These are phyloP conservation scores for Pemphredon lugubris DNA, from an alignment of 2,888 invertebrate species.

Conservation along the genomic window DNA sequence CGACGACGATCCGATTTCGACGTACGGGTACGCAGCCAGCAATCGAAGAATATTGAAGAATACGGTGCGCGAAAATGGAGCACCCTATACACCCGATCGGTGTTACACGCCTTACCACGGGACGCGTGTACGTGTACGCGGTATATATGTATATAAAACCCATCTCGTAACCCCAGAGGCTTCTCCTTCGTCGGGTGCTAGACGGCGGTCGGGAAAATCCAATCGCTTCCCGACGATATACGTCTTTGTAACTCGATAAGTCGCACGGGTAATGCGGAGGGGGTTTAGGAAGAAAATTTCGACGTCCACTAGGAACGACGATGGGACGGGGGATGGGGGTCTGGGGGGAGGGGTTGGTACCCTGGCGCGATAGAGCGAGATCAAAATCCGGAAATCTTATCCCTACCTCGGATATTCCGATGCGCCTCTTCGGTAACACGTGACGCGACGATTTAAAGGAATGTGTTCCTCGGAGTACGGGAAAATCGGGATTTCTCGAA, in stretches of 20 bases:
- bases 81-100: slow-evolving; percentile 20
- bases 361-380: slow-evolving; percentile 38
- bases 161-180: slow-evolving; percentile 57
- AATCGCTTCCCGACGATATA: slow-evolving; percentile 71
- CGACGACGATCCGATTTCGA: slow-evolving; percentile 29
- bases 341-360: background rate
- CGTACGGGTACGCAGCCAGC: background rate
- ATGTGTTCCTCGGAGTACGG: slow-evolving; percentile 2
- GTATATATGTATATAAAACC: slow-evolving; percentile 3
- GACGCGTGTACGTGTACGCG: background rate
- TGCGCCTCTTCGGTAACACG: slow-evolving; percentile 22
- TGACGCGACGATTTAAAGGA: slow-evolving; percentile 30
- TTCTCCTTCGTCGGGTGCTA: slow-evolving; percentile 56
- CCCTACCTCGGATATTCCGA: slow-evolving; percentile 29
- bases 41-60: slow-evolving; percentile 25
- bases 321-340: background rate
- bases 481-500: slow-evolving; percentile 5
- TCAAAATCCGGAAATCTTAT: slow-evolving; percentile 47
- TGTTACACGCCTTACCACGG: background rate
- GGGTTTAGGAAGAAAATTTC: slow-evolving; percentile 54
- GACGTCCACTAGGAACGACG: slow-evolving; percentile 34
- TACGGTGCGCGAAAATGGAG: slow-evolving; percentile 21
- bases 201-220: slow-evolving; percentile 70
- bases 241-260: slow-evolving; percentile 73
- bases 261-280: slow-evolving; percentile 56